Evolutionary conservation across 2,888 invertebrate genomes (phyloP).

Genomic region (Acrocyrtus sp.): DNA sequence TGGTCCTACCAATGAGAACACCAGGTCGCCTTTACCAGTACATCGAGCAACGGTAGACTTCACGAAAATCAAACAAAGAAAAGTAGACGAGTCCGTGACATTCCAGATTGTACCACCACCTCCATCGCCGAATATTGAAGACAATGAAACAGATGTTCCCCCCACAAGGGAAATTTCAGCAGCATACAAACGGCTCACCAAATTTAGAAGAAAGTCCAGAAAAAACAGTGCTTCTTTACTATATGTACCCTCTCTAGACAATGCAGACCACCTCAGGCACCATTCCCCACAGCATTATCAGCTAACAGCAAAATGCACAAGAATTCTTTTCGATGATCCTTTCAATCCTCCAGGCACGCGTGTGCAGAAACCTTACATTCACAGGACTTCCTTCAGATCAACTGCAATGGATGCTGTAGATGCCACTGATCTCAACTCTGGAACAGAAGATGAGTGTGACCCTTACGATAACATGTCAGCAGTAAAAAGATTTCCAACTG

Average conservation of each 20-base stretch:
- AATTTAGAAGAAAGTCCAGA: slow-evolving; percentile 45
- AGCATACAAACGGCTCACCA: slow-evolving; percentile 28
- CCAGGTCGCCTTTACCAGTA: slow-evolving; percentile 49
- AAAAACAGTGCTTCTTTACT: not conserved
- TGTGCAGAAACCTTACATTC: not conserved
- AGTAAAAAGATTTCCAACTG: slow-evolving; percentile 17
- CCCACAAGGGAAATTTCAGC: slow-evolving; percentile 12
- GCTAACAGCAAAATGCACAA: slow-evolving; percentile 48
- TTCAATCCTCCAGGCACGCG: slow-evolving; percentile 56
- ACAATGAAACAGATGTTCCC: not conserved
- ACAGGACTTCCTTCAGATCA: slow-evolving; percentile 7
- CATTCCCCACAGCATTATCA: not conserved
- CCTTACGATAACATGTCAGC: slow-evolving; percentile 43
- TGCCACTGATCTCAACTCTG: too few species aligned
- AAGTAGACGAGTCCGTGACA: slow-evolving; percentile 23
- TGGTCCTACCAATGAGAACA: slow-evolving; percentile 5
- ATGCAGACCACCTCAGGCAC: not conserved
- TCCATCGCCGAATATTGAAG: not conserved
- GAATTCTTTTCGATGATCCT: slow-evolving; percentile 61
- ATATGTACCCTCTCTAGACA: not conserved
- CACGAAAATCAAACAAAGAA: slow-evolving; percentile 32
- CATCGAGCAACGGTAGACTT: slow-evolving; percentile 57
- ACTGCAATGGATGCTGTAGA: not conserved
- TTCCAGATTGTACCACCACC: not conserved
- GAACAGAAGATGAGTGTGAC: slow-evolving; percentile 59